Evolutionary conservation across 2,888 invertebrate genomes (phyloP).

Genomic region (Nebria salina): DNA sequence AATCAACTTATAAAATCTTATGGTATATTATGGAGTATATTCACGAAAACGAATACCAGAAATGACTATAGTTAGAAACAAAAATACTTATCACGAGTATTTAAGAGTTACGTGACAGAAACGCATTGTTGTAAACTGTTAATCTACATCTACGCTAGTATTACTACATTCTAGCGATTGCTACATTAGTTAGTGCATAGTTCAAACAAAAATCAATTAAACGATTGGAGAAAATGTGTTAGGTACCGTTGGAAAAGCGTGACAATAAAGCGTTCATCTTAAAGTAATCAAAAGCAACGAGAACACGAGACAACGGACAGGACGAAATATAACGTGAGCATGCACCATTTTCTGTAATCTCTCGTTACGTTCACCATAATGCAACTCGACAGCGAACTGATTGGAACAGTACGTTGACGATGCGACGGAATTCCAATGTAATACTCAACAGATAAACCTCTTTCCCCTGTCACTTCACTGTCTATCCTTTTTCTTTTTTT

Average conservation of each 20-base stretch:
- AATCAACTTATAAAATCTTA: neutral
- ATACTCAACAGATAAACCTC: neutral
- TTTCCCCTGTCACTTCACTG: neutral
- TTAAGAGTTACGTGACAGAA: neutral
- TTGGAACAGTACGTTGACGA: conserved; percentile 12
- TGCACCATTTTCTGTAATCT: conserved; percentile 15
- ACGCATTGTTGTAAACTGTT: neutral
- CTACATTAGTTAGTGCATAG: neutral
- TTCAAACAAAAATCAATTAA: neutral
- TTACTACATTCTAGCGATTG: neutral
- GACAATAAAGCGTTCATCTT: neutral
- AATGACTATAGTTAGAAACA: neutral
- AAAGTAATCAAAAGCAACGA: neutral
- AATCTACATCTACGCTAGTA: neutral
- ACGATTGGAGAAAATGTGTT: neutral
- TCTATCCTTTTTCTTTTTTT: neutral
- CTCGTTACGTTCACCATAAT: conserved; percentile 18
- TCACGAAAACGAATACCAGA: neutral
- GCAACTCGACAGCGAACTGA: conserved; percentile 12
- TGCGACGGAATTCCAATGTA: conserved; percentile 7
- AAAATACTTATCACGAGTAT: neutral
- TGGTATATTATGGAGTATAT: neutral
- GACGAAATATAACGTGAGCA: neutral
- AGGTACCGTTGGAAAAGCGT: neutral
- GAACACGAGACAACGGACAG: neutral